These are phyloP conservation scores for Ursus arctos DNA, from an alignment of 2,113 vertebrate genomes.

Conservation along the genomic window DNA sequence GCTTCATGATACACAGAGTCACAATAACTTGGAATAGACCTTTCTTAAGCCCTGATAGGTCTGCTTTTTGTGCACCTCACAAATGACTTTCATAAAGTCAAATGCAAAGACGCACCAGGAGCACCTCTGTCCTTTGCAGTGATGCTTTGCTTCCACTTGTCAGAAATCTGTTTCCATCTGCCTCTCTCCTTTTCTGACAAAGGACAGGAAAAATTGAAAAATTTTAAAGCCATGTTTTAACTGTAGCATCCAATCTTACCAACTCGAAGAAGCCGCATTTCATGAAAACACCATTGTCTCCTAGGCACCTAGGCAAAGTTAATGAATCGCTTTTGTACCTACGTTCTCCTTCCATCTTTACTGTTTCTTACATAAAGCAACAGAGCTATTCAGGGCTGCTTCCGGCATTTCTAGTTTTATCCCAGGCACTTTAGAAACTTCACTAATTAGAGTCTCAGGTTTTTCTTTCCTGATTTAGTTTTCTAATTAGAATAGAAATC, in stretches of 20 bases:
- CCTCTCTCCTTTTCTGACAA: neutral
- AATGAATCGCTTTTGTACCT: constrained; percentile 70
- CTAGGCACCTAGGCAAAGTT: constrained; percentile 57
- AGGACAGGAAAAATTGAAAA: constrained; percentile 22
- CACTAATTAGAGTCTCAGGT: constrained; percentile 65
- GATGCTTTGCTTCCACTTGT: neutral
- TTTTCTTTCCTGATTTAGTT: constrained; percentile 18
- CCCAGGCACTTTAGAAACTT: constrained; percentile 53
- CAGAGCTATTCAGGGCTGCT: constrained; percentile 35
- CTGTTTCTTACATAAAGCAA: constrained; percentile 53
- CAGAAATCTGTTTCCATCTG: constrained; percentile 25
- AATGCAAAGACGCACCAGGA: neutral
- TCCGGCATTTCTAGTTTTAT: constrained; percentile 65
- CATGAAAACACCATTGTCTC: constrained; percentile 52
- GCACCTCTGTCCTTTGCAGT: neutral
- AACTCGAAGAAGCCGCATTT: constrained; percentile 49
- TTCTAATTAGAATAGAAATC: constrained; percentile 62
- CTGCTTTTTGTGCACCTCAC: neutral
- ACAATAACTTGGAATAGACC: neutral
- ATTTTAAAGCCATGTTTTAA: neutral
- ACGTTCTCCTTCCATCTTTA: constrained; percentile 49
- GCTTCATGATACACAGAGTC: neutral
- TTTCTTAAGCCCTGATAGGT: neutral
- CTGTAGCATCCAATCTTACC: constrained; percentile 43
- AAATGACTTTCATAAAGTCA: neutral